Percentiles rank a stretch among this genome's conserved stretches.
phyloP scores from a whole-genome alignment of 2,888 invertebrate species.

The Oscheius sp. region DNA sequence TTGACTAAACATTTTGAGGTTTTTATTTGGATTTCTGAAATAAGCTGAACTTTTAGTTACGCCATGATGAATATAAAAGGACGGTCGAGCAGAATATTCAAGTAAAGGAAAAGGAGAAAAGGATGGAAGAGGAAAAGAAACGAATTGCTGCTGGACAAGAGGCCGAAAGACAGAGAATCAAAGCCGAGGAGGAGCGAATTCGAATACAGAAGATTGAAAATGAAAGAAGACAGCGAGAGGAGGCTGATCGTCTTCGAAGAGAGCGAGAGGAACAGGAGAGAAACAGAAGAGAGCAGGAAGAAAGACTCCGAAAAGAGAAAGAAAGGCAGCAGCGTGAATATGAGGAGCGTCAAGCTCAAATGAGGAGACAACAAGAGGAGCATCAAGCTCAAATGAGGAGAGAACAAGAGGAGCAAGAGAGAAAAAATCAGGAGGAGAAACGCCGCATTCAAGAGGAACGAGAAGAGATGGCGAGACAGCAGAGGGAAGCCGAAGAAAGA shows the following conservation, averaged over 20 bases:
- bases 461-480: background rate
- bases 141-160: background rate
- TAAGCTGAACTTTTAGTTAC: background rate
- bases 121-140: background rate
- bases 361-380: background rate
- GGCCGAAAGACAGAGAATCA: background rate
- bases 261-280: background rate
- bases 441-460: background rate
- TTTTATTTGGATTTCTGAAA: background rate
- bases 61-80: background rate
- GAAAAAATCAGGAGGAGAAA: background rate
- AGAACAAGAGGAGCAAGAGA: background rate
- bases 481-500: background rate
- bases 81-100: constrained; percentile 7
- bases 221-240: background rate
- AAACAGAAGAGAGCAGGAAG: background rate
- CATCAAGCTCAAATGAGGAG: background rate
- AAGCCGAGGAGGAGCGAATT: background rate
- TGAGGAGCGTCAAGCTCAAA: background rate
- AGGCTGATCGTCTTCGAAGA: background rate
- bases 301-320: background rate
- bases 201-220: background rate
- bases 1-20: background rate
- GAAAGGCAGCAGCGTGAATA: background rate
- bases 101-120: background rate